Conservation (phyloP, 2,888 invertebrate species). For the Prosapia bicincta region DNA sequence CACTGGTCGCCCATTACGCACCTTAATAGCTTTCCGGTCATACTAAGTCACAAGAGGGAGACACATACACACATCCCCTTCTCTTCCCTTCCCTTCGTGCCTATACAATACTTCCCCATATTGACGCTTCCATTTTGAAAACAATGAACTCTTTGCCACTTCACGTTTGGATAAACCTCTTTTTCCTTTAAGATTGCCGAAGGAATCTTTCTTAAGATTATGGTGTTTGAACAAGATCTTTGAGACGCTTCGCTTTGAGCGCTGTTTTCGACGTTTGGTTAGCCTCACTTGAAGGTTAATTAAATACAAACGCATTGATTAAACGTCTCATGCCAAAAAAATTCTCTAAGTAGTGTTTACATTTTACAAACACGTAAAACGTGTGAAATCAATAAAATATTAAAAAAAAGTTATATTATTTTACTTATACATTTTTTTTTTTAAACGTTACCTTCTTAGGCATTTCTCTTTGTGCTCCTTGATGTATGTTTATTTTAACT, state of each 20-base stretch:
- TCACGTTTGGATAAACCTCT: not conserved
- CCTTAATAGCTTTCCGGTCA: constrained; percentile 62
- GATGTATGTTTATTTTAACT: too few relatives aligned
- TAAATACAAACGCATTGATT: too few relatives aligned
- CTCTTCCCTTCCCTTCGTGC: not conserved
- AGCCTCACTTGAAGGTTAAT: too few relatives aligned
- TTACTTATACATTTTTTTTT: too few relatives aligned
- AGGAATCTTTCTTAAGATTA: not conserved
- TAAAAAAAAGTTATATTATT: too few relatives aligned
- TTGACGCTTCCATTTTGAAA: constrained; percentile 28
- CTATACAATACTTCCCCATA: constrained; percentile 11
- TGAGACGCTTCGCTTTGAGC: not conserved
- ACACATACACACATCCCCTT: not conserved
- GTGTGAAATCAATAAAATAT: too few relatives aligned
- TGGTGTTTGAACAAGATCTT: not conserved
- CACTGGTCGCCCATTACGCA: constrained; percentile 61
- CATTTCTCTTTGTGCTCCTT: too few relatives aligned
- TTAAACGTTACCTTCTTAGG: too few relatives aligned
- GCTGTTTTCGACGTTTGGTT: not conserved
- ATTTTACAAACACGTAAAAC: too few relatives aligned
- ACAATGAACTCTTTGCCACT: constrained; percentile 20
- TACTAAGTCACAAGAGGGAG: constrained; percentile 41
- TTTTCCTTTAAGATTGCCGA: not conserved
- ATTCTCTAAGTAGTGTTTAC: too few relatives aligned
- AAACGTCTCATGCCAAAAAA: too few relatives aligned